phyloP scores from a whole-genome alignment of 2,888 invertebrate species.

The Helleia helle region DNA sequence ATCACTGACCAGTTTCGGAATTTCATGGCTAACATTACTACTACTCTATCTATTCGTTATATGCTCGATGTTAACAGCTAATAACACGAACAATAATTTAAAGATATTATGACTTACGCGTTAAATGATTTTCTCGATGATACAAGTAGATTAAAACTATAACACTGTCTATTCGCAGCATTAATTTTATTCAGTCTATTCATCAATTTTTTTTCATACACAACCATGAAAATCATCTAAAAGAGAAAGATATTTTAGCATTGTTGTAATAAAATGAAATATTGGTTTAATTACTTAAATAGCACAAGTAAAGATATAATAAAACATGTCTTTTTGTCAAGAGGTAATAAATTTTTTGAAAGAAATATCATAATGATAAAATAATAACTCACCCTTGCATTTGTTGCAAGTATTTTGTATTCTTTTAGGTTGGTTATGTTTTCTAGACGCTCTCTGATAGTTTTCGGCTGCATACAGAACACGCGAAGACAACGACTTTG shows the following conservation, averaged over 20 bases:
- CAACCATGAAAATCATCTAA: constrained; percentile 50
- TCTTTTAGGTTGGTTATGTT: constrained; percentile 74
- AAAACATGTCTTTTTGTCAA: too few relatives aligned
- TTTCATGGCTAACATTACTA: too few relatives aligned
- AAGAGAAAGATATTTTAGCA: constrained; percentile 4
- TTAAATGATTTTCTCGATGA: constrained; percentile 51
- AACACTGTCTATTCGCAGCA: constrained; percentile 52
- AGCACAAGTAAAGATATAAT: too few relatives aligned
- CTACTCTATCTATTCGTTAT: too few relatives aligned
- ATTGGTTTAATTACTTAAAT: too few relatives aligned
- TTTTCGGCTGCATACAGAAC: constrained; percentile 72
- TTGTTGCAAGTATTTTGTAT: constrained; percentile 72
- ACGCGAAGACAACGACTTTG: constrained; percentile 70
- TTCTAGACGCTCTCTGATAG: constrained; percentile 71
- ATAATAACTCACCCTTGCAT: constrained; percentile 74
- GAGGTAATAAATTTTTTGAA: too few relatives aligned
- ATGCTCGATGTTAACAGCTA: too few relatives aligned
- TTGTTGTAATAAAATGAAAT: too few relatives aligned
- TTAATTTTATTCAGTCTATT: constrained; percentile 47
- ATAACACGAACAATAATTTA: too few relatives aligned
- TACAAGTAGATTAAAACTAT: constrained; percentile 53
- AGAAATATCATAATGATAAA: too few relatives aligned
- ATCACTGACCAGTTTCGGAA: too few relatives aligned
- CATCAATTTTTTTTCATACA: constrained; percentile 56
- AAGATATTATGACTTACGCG: too few relatives aligned